Evolutionary conservation across 2,113 vertebrate species (phyloP).

Genomic region (Tragelaphus scriptus): DNA sequence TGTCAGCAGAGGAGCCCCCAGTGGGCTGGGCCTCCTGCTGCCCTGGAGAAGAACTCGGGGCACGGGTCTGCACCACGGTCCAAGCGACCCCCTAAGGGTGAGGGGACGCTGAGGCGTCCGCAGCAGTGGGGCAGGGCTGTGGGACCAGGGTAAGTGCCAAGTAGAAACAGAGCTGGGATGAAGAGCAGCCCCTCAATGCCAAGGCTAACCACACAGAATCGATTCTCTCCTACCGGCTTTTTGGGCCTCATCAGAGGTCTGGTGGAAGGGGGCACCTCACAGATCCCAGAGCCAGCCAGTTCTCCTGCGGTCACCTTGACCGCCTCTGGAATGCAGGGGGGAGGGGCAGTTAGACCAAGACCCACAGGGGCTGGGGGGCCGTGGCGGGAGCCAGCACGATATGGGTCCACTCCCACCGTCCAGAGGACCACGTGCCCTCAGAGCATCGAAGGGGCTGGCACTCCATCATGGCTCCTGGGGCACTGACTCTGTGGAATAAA

Average conservation of each 20-base stretch:
- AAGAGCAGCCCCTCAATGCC: fast-evolving
- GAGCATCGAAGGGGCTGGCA: not conserved
- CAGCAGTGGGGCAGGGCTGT: fast-evolving
- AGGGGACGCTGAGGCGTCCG: not conserved
- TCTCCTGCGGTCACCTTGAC: not conserved
- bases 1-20: not conserved
- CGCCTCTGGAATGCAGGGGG: not conserved
- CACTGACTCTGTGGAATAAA: not conserved
- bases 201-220: fast-evolving
- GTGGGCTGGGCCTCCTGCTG: not conserved
- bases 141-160: fast-evolving
- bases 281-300: not conserved
- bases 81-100: not conserved
- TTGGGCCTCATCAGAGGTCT: fast-evolving
- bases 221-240: fast-evolving
- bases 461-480: fast-evolving
- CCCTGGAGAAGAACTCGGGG: not conserved
- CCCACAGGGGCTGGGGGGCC: too few species aligned
- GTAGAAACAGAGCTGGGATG: not conserved
- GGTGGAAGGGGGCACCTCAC: fast-evolving
- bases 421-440: not conserved
- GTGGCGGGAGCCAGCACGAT: fast-evolving
- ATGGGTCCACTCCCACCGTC: fast-evolving
- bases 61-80: not conserved
- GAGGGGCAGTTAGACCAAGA: not conserved